Conservation (phyloP, 2,113 vertebrate genomes). For the Clupea harengus region DNA sequence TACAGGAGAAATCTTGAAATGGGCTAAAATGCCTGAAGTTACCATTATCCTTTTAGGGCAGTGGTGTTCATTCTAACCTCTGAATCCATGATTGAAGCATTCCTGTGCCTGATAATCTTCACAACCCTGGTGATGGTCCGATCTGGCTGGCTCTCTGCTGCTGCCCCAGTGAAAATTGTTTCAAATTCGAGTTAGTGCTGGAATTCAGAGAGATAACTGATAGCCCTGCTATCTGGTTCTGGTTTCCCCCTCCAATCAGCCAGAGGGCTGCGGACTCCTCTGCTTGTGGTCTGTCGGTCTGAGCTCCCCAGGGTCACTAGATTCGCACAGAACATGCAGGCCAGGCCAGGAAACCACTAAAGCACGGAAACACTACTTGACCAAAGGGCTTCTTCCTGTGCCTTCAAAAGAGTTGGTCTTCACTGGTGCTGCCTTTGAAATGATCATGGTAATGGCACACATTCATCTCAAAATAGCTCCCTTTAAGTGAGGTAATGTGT, state of each 20-base stretch:
- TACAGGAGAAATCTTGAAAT: background rate
- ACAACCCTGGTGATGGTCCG: background rate
- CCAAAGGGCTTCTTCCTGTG: background rate
- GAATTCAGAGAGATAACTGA: background rate
- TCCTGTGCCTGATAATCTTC: background rate
- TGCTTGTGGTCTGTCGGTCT: background rate
- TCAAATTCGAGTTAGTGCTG: background rate
- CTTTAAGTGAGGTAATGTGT: too few relatives aligned
- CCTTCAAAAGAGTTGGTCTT: background rate
- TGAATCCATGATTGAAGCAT: background rate
- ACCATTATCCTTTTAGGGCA: background rate
- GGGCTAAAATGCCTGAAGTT: background rate
- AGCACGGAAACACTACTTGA: background rate
- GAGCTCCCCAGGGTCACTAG: background rate
- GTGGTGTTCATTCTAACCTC: background rate
- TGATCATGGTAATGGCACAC: background rate
- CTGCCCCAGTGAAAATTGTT: background rate
- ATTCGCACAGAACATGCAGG: background rate
- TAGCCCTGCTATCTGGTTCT: background rate
- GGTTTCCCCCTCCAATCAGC: background rate
- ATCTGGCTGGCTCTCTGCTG: background rate
- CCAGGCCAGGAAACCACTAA: background rate
- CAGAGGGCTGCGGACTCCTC: background rate
- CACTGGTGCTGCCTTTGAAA: background rate
- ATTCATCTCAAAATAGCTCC: background rate